A percentile compares a stretch with the other conserved stretches of the same genome.
Conservation (phyloP, 2,888 invertebrate genomes). For the Plebejus anna region DNA sequence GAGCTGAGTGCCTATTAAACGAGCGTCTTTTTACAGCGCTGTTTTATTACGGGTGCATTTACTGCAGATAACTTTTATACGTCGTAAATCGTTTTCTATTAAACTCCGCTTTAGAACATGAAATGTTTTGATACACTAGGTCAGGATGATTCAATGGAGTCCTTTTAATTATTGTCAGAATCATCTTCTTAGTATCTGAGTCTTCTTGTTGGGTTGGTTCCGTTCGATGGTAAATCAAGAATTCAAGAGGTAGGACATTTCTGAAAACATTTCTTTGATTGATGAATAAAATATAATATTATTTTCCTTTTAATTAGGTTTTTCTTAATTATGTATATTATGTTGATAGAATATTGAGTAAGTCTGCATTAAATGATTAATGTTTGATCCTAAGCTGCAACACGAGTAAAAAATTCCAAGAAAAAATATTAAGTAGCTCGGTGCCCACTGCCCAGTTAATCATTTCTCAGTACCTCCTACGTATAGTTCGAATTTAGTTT, state of each 20-base stretch:
- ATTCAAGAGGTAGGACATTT: too few relatives aligned
- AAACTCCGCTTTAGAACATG: not conserved
- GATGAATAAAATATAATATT: not conserved
- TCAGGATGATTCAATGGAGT: not conserved
- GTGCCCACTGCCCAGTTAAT: not conserved
- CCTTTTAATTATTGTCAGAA: too few relatives aligned
- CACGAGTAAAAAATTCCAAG: not conserved
- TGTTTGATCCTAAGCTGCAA: not conserved
- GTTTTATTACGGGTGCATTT: slow-evolving; percentile 10
- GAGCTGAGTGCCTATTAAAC: not conserved
- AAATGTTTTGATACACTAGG: not conserved
- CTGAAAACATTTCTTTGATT: too few relatives aligned
- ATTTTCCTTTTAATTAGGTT: not conserved
- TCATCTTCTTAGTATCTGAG: too few relatives aligned
- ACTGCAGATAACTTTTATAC: not conserved
- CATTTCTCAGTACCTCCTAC: not conserved
- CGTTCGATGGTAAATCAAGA: too few relatives aligned
- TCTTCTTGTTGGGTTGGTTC: too few relatives aligned
- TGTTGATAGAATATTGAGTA: not conserved
- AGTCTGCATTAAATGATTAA: not conserved
- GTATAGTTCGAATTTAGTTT: not conserved
- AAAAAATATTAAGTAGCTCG: not conserved
- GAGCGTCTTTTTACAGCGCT: not conserved
- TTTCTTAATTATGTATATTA: not conserved
- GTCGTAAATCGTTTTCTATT: not conserved